These are phyloP conservation scores for Natator depressus DNA, from an alignment of 2,113 vertebrate species.

Conservation along the genomic window DNA sequence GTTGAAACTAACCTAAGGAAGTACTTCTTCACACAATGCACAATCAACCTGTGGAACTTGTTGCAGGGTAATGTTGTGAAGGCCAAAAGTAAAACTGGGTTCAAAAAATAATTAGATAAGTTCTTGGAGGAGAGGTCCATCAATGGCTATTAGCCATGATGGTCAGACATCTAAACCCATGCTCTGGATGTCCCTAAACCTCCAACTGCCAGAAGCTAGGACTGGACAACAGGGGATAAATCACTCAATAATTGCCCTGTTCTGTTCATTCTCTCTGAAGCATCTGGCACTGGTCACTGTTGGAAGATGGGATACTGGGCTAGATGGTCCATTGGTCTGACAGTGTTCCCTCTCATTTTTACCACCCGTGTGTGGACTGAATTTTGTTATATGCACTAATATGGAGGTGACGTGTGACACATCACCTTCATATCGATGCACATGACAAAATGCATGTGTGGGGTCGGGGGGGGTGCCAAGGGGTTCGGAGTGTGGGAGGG, in stretches of 20 bases:
- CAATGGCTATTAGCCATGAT: not conserved
- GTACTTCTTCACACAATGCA: not conserved
- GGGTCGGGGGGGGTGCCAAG: accelerated
- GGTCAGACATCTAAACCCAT: not conserved
- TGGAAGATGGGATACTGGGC: not conserved
- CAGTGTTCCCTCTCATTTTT: no score
- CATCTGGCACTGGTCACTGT: not conserved
- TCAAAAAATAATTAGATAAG: not conserved
- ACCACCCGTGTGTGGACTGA: no score
- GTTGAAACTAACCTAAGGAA: not conserved
- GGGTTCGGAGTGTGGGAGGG: no score
- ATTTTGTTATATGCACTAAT: no score
- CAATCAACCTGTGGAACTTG: not conserved
- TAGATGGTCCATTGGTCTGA: not conserved
- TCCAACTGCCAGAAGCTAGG: not conserved
- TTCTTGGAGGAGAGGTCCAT: not conserved
- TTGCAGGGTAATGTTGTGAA: not conserved
- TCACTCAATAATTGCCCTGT: not conserved
- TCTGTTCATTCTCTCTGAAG: not conserved
- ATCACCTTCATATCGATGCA: no score
- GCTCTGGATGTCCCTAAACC: not conserved
- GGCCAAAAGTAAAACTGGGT: not conserved
- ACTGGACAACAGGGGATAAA: not conserved
- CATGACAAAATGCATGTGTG: no score
- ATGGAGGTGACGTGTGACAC: no score